Base-by-base conservation (phyloP, 2,113 vertebrate genomes). In the Lipophrys pholis region DNA sequence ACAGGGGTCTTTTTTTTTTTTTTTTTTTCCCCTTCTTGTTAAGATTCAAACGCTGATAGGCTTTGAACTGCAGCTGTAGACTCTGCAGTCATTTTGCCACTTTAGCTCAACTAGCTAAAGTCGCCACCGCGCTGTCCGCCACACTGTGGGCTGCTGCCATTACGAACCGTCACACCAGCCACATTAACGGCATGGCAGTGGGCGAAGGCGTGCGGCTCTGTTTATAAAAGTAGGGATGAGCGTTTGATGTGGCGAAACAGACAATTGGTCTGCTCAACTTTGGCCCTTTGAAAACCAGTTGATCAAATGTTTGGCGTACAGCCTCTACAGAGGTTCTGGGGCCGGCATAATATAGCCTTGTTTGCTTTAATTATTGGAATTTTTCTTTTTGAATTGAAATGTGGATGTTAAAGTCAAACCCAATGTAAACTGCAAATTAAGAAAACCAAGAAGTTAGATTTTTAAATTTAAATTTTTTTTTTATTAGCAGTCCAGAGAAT, bases 31-130 rank as follows among this genome's bases (percentile, higher is more conserved):
- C 76, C 76, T 86, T 81, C 91, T 92, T 92, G 89, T 93, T 92
- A 91, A 81, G 84, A 90, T 91, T 89, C 79, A 90, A 91, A 92
- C 65, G 39, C 81, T 81, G 90, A 86, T 87, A 71, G 69, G 69
- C 90, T 93, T 93, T 90, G 86, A 92, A 90, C 85, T 81, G 87
- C 82, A 85, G 80, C 87, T 90, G 88, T 74, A 76, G 81, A 72
- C 82, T 84, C 86, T 78, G 80, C 85, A 76, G 80, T 78, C 82
- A 54, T 87, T 86, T 84, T 83, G 67, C 66, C 79, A 83, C 75
- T 91, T 83, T 87, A 83, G 86, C 87, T 69, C 58, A 62, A 80
- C 77, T 60, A 49, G 78, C 78, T 75, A 70, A 83, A 75, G 80
- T 76, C 78, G 73, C 69, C 65, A 48, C 73, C 35, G 61, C 39